Evolutionary conservation across 1,140 invertebrate species (phyloP).

Genomic region (Saccostrea cuccullata): DNA sequence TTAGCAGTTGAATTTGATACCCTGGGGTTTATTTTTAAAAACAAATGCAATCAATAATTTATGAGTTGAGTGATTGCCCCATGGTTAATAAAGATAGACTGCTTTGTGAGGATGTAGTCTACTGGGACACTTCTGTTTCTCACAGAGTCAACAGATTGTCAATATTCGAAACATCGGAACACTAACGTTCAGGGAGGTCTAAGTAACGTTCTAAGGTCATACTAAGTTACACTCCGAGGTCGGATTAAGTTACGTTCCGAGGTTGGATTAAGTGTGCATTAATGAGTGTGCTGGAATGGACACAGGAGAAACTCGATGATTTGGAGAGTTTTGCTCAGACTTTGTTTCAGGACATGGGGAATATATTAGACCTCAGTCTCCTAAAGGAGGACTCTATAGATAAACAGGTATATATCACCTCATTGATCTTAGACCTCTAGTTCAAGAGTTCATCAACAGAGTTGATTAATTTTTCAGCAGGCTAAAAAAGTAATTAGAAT

Average conservation of each 20-base stretch:
- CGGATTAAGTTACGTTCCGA: too few species aligned
- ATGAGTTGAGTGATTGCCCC: background rate
- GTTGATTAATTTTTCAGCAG: too few species aligned
- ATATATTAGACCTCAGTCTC: constrained; percentile 60
- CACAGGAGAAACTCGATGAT: constrained; percentile 60
- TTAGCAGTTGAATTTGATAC: background rate
- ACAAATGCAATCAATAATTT: background rate
- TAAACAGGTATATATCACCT: constrained; percentile 52
- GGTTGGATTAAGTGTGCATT: background rate
- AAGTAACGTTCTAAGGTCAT: too few species aligned
- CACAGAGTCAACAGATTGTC: background rate
- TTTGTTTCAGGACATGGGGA: constrained; percentile 62
- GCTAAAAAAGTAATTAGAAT: too few species aligned
- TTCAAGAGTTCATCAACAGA: too few species aligned
- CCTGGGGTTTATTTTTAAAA: background rate
- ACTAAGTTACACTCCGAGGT: too few species aligned
- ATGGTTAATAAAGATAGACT: constrained; percentile 3
- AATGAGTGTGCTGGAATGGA: constrained; percentile 65
- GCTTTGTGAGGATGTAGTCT: background rate
- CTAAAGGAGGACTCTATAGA: constrained; percentile 54
- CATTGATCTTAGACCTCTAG: background rate
- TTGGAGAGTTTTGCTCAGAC: constrained; percentile 51
- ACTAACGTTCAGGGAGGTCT: background rate
- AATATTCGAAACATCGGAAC: constrained; percentile 2
- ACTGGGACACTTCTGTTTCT: background rate